Conservation (phyloP, 2,113 vertebrate species). For the Planiliza haematocheilus region DNA sequence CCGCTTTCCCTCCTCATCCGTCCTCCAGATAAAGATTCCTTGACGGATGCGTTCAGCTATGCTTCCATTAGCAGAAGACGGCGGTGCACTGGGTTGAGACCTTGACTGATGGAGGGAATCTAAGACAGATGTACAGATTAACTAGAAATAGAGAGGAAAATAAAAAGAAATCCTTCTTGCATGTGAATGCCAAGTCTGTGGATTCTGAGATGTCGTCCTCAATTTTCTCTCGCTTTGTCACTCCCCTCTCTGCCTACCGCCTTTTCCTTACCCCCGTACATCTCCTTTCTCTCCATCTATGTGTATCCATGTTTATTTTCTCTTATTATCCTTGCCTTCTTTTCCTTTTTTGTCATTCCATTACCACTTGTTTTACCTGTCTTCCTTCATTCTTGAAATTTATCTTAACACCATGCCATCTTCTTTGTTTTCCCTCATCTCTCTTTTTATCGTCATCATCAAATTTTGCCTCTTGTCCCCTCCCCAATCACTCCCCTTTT, state of each 20-base stretch:
- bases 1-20: slow-evolving; percentile 23
- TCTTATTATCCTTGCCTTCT: too few relatives aligned
- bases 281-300: too few relatives aligned
- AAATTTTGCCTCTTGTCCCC: background rate
- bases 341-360: too few relatives aligned
- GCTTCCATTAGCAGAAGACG: slow-evolving; percentile 54
- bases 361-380: too few relatives aligned
- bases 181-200: slow-evolving; percentile 36
- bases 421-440: too few relatives aligned
- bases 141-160: slow-evolving; percentile 37
- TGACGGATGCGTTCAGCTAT: slow-evolving; percentile 46
- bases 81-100: slow-evolving; percentile 56
- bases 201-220: slow-evolving; percentile 30
- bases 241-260: background rate
- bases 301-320: too few relatives aligned
- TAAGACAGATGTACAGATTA: slow-evolving; percentile 68
- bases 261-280: too few relatives aligned
- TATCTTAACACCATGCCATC: too few relatives aligned
- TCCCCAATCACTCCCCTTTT: background rate
- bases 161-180: slow-evolving; percentile 31
- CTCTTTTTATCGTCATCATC: too few relatives aligned
- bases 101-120: slow-evolving; percentile 68
- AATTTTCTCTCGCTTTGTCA: background rate
- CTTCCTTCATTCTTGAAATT: too few relatives aligned
- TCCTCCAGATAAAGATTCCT: slow-evolving; percentile 54